Evolutionary conservation across 1,140 invertebrate genomes (phyloP), one percentile per base, ranked within the genome.

Genomic region (Helicoverpa armigera): DNA sequence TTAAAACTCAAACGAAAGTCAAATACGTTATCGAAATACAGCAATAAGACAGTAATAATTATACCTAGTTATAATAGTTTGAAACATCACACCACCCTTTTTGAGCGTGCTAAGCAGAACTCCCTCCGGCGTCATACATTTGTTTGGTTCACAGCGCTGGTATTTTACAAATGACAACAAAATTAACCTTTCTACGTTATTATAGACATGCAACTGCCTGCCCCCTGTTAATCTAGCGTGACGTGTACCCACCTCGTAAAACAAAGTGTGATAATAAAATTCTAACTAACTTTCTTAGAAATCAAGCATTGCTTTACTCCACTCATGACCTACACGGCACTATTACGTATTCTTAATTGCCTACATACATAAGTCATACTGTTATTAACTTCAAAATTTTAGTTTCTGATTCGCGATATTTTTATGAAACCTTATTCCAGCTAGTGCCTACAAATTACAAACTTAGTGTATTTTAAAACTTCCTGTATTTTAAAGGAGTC

Each of bases 101-200:
- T 51, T 10, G 7, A 69, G 18, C 43, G 43, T 13, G 65, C n/a
- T 69, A 50, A 13, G 43, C 50, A 72, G 48, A 72, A 72, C 53
- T 72, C 69, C 69, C 69, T 4, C 9, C 0, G 50, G 50, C 48
- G 14, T 23, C n/a, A 14, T 29, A 72, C 50, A 65, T 7, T 65
- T 43, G 43, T 43, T 65, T 48, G 23, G 65, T 69, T 72, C 50
- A 72, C 31, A 72, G 50, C 23, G 12, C 23, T 53, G 69, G 69
- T 72, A 72, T 72, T 72, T 72, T 54, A 13, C 12, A 72, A 72
- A 72, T 53, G 50, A 72, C 48, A 72, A 72, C 69, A 53, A 72
- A 53, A 72, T 72, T 72, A 72, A 72, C 69, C 69, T 72, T 72
- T 72, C 18, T 18, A 14, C 29, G 48, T n/a, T 72, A 72, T 69